Evolutionary conservation across 2,113 vertebrate species (phyloP).

Genomic region (Boleophthalmus pectinirostris): DNA sequence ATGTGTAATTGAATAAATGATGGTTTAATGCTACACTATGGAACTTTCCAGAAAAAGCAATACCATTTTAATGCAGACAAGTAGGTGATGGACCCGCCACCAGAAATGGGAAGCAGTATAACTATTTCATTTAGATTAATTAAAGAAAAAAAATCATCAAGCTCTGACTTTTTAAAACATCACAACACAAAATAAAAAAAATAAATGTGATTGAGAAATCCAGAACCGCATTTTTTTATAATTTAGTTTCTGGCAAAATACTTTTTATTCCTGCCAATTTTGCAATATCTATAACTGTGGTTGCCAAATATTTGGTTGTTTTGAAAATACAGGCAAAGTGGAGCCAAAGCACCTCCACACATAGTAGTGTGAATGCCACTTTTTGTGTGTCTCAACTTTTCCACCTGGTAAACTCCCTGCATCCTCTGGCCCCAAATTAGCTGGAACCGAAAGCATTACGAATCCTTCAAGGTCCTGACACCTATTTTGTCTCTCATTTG

Average conservation of each 20-base stretch:
- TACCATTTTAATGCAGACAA: background rate
- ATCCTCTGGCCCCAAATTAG: slow-evolving; percentile 33
- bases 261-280: no score
- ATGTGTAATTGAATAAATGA: no score
- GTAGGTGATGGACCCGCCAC: background rate
- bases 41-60: no score
- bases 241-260: no score
- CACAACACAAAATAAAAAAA: no score
- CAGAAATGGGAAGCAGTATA: background rate
- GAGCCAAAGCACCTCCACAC: slow-evolving; percentile 48
- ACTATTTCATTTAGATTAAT: background rate
- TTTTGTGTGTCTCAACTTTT: slow-evolving; percentile 44
- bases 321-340: slow-evolving; percentile 16
- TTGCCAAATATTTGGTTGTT: background rate
- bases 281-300: no score
- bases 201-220: no score
- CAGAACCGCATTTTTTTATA: no score
- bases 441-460: slow-evolving; percentile 48
- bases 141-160: background rate
- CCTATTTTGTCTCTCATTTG: slow-evolving; percentile 55
- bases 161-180: no score
- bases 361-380: slow-evolving; percentile 3
- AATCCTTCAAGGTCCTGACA: slow-evolving; percentile 50
- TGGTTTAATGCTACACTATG: no score
- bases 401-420: slow-evolving; percentile 33